phyloP scores from a whole-genome alignment of 2,113 vertebrate genomes.

The Ammospiza nelsoni region DNA sequence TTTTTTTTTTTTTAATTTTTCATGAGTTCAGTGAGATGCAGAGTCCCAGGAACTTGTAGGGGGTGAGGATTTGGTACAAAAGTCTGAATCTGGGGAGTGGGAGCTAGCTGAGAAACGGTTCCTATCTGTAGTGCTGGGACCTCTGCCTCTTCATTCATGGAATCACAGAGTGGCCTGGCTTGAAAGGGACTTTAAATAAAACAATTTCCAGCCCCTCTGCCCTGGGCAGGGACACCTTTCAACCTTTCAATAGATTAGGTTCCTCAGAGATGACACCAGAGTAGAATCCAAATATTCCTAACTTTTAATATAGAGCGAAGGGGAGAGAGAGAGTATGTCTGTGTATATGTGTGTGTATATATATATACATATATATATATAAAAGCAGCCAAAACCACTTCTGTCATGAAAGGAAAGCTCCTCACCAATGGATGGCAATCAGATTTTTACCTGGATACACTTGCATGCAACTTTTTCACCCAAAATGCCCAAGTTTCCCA shows the following conservation, averaged over 20 bases:
- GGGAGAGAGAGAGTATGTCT: neutral
- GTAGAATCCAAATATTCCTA: neutral
- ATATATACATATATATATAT: too few relatives aligned
- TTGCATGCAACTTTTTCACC: neutral
- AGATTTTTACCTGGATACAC: neutral
- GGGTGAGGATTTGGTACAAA: neutral
- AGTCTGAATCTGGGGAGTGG: neutral
- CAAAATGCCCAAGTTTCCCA: neutral
- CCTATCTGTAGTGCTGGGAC: rapidly evolving
- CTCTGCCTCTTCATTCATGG: neutral
- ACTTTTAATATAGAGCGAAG: neutral
- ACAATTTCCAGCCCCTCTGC: neutral
- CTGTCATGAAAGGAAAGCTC: neutral
- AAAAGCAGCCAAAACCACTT: neutral
- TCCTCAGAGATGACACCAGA: neutral
- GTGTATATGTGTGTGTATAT: neutral
- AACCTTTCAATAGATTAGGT: neutral
- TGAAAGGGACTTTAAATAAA: neutral
- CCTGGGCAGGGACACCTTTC: neutral
- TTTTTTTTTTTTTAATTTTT: too few relatives aligned
- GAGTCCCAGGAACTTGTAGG: neutral
- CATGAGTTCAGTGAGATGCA: neutral
- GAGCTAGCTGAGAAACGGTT: neutral
- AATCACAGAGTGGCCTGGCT: neutral
- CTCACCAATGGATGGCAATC: neutral